A percentile compares a stretch with the other conserved stretches of the same genome.
phyloP scores from a whole-genome alignment of 2,888 invertebrate genomes.

The Conomelus anceps region DNA sequence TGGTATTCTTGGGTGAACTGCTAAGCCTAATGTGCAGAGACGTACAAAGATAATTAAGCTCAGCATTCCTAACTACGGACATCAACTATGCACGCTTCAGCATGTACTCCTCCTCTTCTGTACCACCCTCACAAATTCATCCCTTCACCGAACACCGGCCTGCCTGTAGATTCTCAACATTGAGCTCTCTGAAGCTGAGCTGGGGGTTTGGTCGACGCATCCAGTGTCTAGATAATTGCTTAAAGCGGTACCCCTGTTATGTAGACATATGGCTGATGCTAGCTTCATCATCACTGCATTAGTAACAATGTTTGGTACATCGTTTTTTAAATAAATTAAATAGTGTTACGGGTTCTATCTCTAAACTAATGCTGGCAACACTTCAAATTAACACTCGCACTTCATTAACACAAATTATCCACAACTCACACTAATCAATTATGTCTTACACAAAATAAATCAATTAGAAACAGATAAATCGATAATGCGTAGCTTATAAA shows the following conservation, averaged over 20 bases:
- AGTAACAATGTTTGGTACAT: not conserved
- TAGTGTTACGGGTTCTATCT: not conserved
- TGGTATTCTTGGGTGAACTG: not conserved
- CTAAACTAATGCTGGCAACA: not conserved
- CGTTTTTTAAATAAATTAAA: not conserved
- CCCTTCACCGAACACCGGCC: not conserved
- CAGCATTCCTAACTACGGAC: not conserved
- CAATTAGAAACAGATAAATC: no score
- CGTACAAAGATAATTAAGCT: not conserved
- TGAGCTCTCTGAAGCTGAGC: no score
- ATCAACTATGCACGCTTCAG: not conserved
- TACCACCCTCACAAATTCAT: not conserved
- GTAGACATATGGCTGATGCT: not conserved
- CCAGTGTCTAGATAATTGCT: not conserved
- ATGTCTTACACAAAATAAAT: no score
- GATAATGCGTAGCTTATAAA: no score
- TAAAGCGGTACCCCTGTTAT: not conserved
- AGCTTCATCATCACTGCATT: not conserved
- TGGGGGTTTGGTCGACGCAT: not conserved
- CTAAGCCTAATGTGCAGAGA: not conserved
- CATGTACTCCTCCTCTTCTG: not conserved
- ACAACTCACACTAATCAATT: no score
- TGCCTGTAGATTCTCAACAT: not conserved
- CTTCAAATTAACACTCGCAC: no score
- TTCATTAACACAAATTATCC: no score